Evolutionary conservation across 2,797 vertebrate species (phyloP).

Genomic region (Smutsia temminckii): DNA sequence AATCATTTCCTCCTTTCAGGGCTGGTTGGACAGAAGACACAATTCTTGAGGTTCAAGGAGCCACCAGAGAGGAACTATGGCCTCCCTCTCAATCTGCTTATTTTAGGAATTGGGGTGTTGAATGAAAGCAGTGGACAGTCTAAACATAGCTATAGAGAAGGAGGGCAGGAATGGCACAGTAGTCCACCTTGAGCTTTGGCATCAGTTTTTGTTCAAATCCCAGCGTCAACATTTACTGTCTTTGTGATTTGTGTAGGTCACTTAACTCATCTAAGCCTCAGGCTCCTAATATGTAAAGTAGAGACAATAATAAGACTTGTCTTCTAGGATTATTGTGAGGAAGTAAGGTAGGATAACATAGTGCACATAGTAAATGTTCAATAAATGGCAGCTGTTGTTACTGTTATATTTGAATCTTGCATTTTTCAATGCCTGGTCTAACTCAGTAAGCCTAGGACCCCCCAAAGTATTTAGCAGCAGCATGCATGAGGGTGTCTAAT

Average conservation of each 20-base stretch:
- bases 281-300: background rate
- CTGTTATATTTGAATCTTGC: background rate
- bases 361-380: background rate
- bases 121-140: background rate
- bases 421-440: background rate
- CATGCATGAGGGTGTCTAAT: background rate
- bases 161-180: background rate
- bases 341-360: background rate
- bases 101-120: background rate
- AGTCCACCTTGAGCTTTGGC: background rate
- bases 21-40: constrained; percentile 23
- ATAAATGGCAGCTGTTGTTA: background rate
- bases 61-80: background rate
- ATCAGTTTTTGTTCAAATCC: background rate
- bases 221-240: background rate
- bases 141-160: background rate
- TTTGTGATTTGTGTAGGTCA: background rate
- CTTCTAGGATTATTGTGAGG: background rate
- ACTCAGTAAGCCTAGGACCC: background rate
- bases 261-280: background rate
- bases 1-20: background rate
- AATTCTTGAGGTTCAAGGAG: background rate
- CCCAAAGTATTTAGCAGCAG: background rate
- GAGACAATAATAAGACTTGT: background rate
- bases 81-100: background rate